Percentiles rank a stretch among this genome's conserved stretches.
phyloP scores from a whole-genome alignment of 2,888 invertebrate genomes.

The Neelides folsomi region DNA sequence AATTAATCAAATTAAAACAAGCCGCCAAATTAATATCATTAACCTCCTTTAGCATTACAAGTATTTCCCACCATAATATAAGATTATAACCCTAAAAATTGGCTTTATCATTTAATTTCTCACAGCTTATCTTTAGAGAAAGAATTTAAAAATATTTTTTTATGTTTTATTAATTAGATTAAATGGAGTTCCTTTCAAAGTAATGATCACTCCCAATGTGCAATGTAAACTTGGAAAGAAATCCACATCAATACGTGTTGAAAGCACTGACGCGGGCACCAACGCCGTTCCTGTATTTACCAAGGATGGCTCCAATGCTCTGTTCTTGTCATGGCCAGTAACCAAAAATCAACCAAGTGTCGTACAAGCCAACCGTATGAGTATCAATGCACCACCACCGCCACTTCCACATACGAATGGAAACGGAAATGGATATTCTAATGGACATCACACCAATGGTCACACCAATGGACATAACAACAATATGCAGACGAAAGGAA shows the following conservation, averaged over 20 bases:
- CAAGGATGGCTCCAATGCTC: conserved; percentile 29
- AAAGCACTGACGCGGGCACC: conserved; percentile 33
- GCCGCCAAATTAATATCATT: no score
- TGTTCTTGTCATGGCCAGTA: conserved; percentile 28
- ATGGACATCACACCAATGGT: conserved; percentile 13
- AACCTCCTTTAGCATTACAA: no score
- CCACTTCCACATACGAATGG: conserved; percentile 16
- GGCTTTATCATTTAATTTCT: not conserved
- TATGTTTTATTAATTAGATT: conserved; percentile 44
- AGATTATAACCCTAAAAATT: not conserved
- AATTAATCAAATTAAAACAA: no score
- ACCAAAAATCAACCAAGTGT: not conserved
- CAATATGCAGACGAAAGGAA: conserved; percentile 7
- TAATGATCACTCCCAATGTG: conserved; percentile 56
- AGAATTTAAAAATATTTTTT: not conserved
- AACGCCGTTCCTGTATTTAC: conserved; percentile 25
- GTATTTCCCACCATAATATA: conserved; percentile 1
- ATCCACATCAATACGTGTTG: conserved; percentile 47
- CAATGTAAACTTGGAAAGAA: conserved; percentile 77
- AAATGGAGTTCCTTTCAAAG: conserved; percentile 54
- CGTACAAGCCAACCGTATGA: no score
- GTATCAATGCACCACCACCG: conserved; percentile 8
- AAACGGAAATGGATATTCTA: conserved; percentile 16
- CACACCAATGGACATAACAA: conserved; percentile 19
- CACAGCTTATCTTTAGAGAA: conserved; percentile 1